Conservation (phyloP, 2,888 invertebrate genomes). For the Eumacrocentrus americanus region DNA sequence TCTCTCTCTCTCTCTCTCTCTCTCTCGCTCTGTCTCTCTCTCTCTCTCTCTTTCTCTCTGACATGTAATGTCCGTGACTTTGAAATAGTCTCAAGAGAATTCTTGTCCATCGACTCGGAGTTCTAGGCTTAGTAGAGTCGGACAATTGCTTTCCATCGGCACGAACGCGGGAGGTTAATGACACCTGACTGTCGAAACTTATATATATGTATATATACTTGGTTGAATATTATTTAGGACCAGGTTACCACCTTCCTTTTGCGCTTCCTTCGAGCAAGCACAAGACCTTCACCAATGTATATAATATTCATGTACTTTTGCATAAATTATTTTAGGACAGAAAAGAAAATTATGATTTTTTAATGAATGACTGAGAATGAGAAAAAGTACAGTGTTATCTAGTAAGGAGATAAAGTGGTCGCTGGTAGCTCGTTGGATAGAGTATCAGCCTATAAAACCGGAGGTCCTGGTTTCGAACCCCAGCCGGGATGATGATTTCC, state of each 20-base stretch:
- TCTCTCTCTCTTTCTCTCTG: background rate
- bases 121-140: slow-evolving; percentile 41
- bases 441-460: too few relatives aligned
- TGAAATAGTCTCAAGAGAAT: slow-evolving; percentile 42
- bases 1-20: background rate
- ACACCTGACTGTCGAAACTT: slow-evolving; percentile 57
- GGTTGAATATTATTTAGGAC: slow-evolving; percentile 52
- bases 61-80: slow-evolving; percentile 13
- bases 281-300: too few relatives aligned
- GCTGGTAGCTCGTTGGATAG: too few relatives aligned
- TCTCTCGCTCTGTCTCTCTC: background rate
- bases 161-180: slow-evolving; percentile 53
- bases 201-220: background rate
- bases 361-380: too few relatives aligned
- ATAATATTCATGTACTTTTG: too few relatives aligned
- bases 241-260: slow-evolving; percentile 25
- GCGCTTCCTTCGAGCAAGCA: too few relatives aligned
- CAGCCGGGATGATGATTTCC: too few relatives aligned
- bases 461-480: too few relatives aligned
- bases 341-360: too few relatives aligned
- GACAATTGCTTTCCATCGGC: slow-evolving; percentile 50
- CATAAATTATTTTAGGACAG: too few relatives aligned
- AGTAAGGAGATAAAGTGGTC: too few relatives aligned
- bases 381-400: too few relatives aligned
- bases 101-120: slow-evolving; percentile 26